phyloP scores from a whole-genome alignment of 35 echinoderm and acorn worm genomes.

The Chiridota heheva region DNA sequence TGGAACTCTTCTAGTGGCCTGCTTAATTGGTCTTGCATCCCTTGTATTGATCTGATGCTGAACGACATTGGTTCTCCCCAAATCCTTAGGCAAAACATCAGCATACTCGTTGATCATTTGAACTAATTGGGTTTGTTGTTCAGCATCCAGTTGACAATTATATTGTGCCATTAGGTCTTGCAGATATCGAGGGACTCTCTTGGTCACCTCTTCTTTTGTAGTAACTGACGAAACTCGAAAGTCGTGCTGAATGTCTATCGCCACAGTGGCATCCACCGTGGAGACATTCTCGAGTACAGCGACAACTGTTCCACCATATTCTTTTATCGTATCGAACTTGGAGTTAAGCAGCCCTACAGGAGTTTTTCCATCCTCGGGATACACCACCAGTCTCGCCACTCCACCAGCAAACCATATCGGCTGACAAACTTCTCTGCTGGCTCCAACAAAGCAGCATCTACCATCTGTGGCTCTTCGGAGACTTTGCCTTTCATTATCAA shows the following conservation, averaged over 20 bases:
- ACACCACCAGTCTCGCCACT: conserved; percentile 15
- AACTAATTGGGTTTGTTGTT: not conserved
- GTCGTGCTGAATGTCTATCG: not conserved
- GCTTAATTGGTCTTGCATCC: conserved; percentile 14
- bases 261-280: not conserved
- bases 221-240: not conserved
- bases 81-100: conserved; percentile 37
- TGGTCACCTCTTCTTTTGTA: not conserved
- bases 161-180: not conserved
- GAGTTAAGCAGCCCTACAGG: not conserved
- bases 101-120: not conserved
- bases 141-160: not conserved
- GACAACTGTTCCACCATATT: not conserved
- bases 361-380: conserved; percentile 3
- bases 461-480: not conserved
- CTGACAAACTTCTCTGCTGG: conserved; percentile 25
- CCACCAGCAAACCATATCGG: conserved; percentile 18
- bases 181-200: conserved; percentile 1
- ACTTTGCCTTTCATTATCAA: conserved; percentile 15
- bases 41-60: conserved; percentile 61
- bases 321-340: not conserved
- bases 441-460: conserved; percentile 38
- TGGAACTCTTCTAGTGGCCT: not conserved
- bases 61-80: conserved; percentile 42
- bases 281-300: conserved; percentile 6